Conservation (phyloP, 2,888 invertebrate genomes). For the Agonopterix subpropinquella region DNA sequence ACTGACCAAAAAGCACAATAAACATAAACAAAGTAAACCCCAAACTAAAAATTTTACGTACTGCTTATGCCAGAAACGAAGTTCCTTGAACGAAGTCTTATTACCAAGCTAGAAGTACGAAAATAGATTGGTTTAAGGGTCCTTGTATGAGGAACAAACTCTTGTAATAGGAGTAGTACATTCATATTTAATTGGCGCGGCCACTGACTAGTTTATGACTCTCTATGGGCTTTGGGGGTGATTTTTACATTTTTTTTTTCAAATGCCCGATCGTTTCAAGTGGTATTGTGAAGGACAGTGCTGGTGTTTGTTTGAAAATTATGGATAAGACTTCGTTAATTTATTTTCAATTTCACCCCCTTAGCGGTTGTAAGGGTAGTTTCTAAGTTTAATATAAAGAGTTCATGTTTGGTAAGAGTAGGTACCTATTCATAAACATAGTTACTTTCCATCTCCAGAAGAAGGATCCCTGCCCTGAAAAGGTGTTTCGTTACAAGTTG, state of each 20-base stretch:
- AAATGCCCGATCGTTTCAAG: conserved; percentile 62
- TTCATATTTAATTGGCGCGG: conserved; percentile 71
- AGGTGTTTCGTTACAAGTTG: no score
- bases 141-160: no score
- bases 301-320: conserved; percentile 20
- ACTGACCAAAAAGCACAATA: conserved; percentile 26
- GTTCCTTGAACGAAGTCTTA: no score
- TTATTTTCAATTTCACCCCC: not conserved
- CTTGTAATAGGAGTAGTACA: conserved; percentile 40
- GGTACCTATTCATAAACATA: no score
- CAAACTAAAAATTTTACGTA: conserved; percentile 39
- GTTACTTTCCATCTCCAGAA: no score
- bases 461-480: no score
- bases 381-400: no score
- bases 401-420: no score
- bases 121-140: no score
- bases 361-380: no score
- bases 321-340: conserved; percentile 20
- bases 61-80: no score
- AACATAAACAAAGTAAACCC: conserved; percentile 29
- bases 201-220: conserved; percentile 56
- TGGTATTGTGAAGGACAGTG: conserved; percentile 69
- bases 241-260: conserved; percentile 63
- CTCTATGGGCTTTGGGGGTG: conserved; percentile 52
- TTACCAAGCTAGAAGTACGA: no score